Evolutionary conservation across 2,797 vertebrate genomes (phyloP).

Genomic region (Galagoides demidoff): DNA sequence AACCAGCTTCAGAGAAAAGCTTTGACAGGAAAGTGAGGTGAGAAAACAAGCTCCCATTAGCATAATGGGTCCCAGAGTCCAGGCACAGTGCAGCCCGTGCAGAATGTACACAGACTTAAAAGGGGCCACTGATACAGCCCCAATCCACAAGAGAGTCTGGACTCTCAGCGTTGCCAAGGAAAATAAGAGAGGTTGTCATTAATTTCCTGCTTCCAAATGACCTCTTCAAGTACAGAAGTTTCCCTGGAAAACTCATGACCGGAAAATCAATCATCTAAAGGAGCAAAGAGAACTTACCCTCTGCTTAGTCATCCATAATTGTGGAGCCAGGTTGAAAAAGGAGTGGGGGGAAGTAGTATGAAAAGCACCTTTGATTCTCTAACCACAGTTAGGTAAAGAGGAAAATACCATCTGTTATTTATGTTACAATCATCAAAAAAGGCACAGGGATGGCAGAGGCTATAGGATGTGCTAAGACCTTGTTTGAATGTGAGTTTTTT

Average conservation of each 20-base stretch:
- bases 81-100: not conserved
- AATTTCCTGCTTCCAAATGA: slow-evolving; percentile 40
- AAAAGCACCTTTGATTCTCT: not conserved
- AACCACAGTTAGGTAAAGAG: not conserved
- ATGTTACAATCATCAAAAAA: not conserved
- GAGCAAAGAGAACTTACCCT: not conserved
- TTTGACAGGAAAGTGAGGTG: slow-evolving; percentile 2
- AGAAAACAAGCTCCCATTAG: slow-evolving; percentile 65
- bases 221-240: not conserved
- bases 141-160: not conserved
- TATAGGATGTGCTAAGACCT: not conserved
- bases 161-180: not conserved
- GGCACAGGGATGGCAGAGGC: not conserved
- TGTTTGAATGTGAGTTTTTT: not conserved
- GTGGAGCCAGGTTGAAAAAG: not conserved
- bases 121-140: not conserved
- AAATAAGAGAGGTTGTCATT: not conserved
- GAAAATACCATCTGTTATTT: not conserved
- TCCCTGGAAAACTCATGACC: slow-evolving; percentile 27
- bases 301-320: not conserved
- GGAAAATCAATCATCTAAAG: slow-evolving; percentile 28
- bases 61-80: slow-evolving; percentile 49
- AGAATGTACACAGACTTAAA: slow-evolving; percentile 33
- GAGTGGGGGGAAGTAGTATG: not conserved
- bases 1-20: slow-evolving; percentile 63